phyloP scores from a whole-genome alignment of 2,888 invertebrate species.

The Drosophila rubida region DNA sequence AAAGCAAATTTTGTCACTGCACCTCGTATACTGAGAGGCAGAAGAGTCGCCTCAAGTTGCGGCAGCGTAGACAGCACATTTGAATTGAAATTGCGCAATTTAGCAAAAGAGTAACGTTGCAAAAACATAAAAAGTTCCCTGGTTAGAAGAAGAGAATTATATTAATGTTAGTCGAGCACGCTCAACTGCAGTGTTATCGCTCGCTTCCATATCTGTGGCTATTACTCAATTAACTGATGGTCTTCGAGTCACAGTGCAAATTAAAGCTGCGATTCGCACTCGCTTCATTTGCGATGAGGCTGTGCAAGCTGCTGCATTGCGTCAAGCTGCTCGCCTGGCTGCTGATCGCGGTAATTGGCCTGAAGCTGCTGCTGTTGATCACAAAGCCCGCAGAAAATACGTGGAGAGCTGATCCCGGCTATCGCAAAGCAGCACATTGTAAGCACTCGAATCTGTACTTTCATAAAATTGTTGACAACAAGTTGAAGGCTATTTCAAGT shows the following conservation, averaged over 20 bases:
- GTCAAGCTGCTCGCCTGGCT: conserved; percentile 26
- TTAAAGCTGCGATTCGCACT: neutral
- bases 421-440: neutral
- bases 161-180: no score
- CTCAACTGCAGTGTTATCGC: neutral
- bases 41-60: neutral
- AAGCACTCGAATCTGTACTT: neutral
- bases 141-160: no score
- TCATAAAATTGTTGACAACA: no score
- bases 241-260: neutral
- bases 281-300: conserved; percentile 22
- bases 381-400: neutral
- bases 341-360: neutral
- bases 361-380: conserved; percentile 1
- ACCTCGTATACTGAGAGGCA: no score
- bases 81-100: no score
- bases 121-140: no score
- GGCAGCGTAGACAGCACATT: no score
- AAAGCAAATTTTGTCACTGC: neutral
- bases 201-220: neutral
- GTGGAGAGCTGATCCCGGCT: neutral
- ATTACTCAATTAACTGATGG: conserved; percentile 5
- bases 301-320: conserved; percentile 11
- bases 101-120: no score
- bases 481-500: no score